Percentiles rank a stretch among this genome's conserved stretches.
Evolutionary conservation across 2,113 vertebrate species (phyloP).

Genomic region (Prolemur simus): DNA sequence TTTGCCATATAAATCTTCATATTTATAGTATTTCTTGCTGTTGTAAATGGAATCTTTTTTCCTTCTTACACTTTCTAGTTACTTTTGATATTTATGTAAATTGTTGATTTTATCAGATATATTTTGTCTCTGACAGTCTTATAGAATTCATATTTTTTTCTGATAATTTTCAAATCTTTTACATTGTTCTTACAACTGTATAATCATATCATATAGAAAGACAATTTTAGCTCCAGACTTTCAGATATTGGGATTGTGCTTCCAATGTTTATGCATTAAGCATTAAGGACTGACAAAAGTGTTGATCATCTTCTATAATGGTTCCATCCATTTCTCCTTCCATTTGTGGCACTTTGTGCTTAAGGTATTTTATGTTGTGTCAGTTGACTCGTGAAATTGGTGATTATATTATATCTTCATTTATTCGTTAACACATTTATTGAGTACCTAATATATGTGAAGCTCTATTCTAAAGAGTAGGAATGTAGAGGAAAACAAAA

Average conservation of each 20-base stretch:
- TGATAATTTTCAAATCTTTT: background rate
- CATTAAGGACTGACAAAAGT: background rate
- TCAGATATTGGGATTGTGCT: background rate
- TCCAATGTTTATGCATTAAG: background rate
- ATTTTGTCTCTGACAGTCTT: background rate
- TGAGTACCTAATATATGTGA: background rate
- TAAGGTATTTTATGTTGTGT: background rate
- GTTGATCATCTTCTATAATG: background rate
- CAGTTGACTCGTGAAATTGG: background rate
- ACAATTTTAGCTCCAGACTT: background rate
- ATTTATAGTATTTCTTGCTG: background rate
- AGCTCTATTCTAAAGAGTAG: background rate
- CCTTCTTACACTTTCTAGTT: background rate
- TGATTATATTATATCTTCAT: background rate
- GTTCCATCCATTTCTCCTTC: background rate
- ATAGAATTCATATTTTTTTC: background rate
- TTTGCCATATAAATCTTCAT: background rate
- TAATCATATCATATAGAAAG: background rate
- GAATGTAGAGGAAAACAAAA: background rate
- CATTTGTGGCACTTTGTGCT: background rate
- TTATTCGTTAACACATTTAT: background rate
- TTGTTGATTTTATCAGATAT: background rate
- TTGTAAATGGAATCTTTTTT: background rate
- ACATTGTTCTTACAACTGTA: background rate
- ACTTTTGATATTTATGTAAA: background rate